These are phyloP conservation scores for Acleris laterana DNA, from an alignment of 2,888 invertebrate genomes.

Conservation along the genomic window DNA sequence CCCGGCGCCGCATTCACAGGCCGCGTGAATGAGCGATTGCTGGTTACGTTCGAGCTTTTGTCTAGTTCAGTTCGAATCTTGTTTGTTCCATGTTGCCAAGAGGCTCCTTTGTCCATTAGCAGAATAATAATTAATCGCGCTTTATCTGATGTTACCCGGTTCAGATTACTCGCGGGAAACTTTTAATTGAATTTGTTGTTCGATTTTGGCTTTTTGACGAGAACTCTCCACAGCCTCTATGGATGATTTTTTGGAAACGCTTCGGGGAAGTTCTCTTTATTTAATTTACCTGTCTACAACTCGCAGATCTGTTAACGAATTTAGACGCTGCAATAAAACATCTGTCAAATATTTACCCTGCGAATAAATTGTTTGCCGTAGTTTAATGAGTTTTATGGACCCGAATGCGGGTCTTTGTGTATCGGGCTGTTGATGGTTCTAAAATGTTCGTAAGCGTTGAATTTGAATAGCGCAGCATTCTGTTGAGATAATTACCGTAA, in stretches of 20 bases:
- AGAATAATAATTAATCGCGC: constrained; percentile 78
- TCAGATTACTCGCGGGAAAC: constrained; percentile 71
- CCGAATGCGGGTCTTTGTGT: neutral
- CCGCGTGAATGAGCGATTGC: constrained; percentile 74
- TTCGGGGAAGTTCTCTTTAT: constrained; percentile 53
- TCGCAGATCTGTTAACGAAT: constrained; percentile 30
- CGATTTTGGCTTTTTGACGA: constrained; percentile 75
- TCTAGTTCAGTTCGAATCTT: constrained; percentile 70
- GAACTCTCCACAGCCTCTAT: constrained; percentile 58
- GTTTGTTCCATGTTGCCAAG: constrained; percentile 71
- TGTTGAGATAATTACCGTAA: constrained; percentile 5
- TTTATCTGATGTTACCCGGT: constrained; percentile 72
- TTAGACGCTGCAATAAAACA: constrained; percentile 24
- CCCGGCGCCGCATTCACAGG: constrained; percentile 57
- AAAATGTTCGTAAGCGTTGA: neutral
- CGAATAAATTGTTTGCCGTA: constrained; percentile 22
- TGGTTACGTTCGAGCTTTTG: constrained; percentile 75
- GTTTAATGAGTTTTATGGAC: constrained; percentile 31
- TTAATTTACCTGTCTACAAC: constrained; percentile 47
- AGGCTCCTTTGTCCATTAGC: constrained; percentile 74
- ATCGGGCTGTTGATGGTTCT: neutral
- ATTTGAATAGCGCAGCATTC: constrained; percentile 6
- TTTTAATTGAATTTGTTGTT: constrained; percentile 80
- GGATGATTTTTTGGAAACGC: constrained; percentile 66
- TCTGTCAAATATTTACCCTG: constrained; percentile 31